These are phyloP conservation scores for Geotrupes spiniger DNA, from an alignment of 2,888 invertebrate species.

Conservation along the genomic window DNA sequence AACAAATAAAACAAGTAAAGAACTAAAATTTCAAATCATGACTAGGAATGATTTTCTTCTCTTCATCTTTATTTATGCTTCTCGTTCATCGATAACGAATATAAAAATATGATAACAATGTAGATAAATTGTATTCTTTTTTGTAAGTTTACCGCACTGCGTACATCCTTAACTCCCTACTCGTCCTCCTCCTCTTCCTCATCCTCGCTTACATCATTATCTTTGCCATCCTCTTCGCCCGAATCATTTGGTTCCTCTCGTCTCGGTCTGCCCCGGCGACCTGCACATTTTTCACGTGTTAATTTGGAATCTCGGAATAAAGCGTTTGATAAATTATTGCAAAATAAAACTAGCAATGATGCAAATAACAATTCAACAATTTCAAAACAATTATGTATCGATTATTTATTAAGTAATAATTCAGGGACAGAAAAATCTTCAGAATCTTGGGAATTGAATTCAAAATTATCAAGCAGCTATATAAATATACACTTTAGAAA, in stretches of 20 bases:
- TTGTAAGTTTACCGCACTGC: background rate
- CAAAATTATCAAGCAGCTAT: no score
- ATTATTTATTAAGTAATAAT: no score
- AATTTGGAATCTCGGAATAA: background rate
- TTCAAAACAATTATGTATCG: no score
- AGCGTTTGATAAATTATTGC: background rate
- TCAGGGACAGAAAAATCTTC: no score
- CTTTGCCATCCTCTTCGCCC: conserved; percentile 47
- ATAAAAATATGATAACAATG: background rate
- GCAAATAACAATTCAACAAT: no score
- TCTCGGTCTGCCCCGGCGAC: conserved; percentile 51
- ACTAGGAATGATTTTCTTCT: conserved; percentile 1
- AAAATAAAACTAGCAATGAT: background rate
- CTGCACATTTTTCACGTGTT: background rate
- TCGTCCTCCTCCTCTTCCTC: conserved; percentile 44
- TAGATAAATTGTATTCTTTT: conserved; percentile 4
- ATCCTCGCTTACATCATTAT: conserved; percentile 44
- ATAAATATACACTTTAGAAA: no score
- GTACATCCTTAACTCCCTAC: conserved; percentile 22
- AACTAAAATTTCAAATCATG: background rate
- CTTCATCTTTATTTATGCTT: no score
- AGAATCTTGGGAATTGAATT: no score
- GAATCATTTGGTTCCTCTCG: conserved; percentile 46
- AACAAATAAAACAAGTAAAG: background rate
- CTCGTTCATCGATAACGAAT: background rate